Evolutionary conservation across 2,797 vertebrate species (phyloP).

Genomic region (Paramormyrops hopkinsi): DNA sequence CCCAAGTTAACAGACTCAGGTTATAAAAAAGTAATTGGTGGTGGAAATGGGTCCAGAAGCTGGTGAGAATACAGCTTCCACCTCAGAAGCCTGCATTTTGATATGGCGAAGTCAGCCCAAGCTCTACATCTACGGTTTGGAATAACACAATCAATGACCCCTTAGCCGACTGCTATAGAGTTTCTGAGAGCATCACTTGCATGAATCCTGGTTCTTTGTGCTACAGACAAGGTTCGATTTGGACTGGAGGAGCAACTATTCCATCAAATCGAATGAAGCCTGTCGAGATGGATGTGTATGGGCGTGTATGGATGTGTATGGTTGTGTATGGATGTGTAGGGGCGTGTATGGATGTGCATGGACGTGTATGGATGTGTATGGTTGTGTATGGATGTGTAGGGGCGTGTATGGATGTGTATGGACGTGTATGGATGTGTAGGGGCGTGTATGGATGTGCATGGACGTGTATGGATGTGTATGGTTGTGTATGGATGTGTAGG

Average conservation of each 20-base stretch:
- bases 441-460: background rate
- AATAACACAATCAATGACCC: background rate
- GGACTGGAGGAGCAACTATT: slow-evolving; percentile 16
- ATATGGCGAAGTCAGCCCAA: background rate
- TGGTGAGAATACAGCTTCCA: background rate
- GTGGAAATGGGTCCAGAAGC: background rate
- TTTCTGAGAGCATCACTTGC: background rate
- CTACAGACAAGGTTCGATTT: background rate
- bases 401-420: background rate
- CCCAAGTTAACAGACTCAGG: background rate
- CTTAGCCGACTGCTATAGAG: background rate
- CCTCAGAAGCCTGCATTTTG: background rate
- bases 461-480: too few species aligned
- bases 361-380: too few species aligned
- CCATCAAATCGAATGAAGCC: background rate
- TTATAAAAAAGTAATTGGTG: background rate
- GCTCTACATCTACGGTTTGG: background rate
- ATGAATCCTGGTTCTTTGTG: background rate
- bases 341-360: too few species aligned
- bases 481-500: too few species aligned
- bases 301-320: background rate
- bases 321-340: background rate
- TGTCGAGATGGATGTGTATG: background rate
- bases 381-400: too few species aligned
- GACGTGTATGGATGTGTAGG: background rate